Conservation (phyloP, 2,797 vertebrate species). For the Acanthornis magna region DNA sequence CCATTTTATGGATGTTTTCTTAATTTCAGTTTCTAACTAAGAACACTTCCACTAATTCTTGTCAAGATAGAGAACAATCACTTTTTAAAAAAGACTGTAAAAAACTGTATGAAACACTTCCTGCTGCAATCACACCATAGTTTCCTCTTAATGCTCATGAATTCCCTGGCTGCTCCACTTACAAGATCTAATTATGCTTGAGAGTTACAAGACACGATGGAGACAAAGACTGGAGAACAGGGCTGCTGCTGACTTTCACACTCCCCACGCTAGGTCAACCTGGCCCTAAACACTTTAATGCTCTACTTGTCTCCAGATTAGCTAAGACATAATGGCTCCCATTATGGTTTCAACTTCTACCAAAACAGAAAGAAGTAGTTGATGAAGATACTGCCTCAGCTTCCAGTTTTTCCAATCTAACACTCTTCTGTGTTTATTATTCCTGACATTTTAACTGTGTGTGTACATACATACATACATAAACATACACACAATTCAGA, state of each 20-base stretch:
- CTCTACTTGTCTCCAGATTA: fast-evolving
- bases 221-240: neutral
- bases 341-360: neutral
- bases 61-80: neutral
- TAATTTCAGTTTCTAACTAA: neutral
- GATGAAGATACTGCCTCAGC: neutral
- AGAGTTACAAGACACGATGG: neutral
- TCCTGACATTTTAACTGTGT: neutral
- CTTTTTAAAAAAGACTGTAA: neutral
- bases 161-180: neutral
- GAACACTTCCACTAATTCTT: neutral
- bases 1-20: neutral
- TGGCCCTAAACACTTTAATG: fast-evolving
- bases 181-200: neutral
- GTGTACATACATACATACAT: fast-evolving
- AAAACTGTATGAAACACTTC: neutral
- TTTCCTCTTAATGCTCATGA: neutral
- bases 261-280: neutral
- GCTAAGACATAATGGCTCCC: neutral
- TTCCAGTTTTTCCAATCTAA: neutral
- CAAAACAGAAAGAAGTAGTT: neutral
- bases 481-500: fast-evolving
- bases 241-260: neutral
- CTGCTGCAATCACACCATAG: neutral
- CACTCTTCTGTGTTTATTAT: neutral